Percentiles rank a stretch among this genome's conserved stretches.
These are phyloP conservation scores for Diorhabda carinulata DNA, from an alignment of 1,140 invertebrate genomes.

Conservation along the genomic window DNA sequence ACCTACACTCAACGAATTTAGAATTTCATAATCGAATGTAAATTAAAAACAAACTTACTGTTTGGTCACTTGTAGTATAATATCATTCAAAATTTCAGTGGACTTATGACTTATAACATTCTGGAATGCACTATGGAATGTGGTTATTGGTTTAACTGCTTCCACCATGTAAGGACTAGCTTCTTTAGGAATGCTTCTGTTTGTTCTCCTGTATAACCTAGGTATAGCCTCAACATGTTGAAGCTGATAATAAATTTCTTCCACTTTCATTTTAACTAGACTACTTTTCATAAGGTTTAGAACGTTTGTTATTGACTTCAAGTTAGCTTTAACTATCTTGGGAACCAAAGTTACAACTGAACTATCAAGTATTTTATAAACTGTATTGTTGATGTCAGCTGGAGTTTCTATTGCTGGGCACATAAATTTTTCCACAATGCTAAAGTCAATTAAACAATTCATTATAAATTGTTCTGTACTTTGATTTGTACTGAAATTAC, in stretches of 20 bases:
- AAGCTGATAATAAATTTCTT: conserved; percentile 56
- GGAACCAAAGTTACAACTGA: conserved; percentile 27
- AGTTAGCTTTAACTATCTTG: conserved; percentile 34
- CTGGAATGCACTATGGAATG: conserved; percentile 59
- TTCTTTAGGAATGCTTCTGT: conserved; percentile 77
- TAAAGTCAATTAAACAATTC: conserved; percentile 36
- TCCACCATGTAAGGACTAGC: conserved; percentile 73
- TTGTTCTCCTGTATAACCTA: conserved; percentile 86
- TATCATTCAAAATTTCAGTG: conserved; percentile 26
- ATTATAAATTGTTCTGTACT: conserved; percentile 34
- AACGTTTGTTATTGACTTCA: conserved; percentile 52
- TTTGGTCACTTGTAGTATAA: conserved; percentile 31
- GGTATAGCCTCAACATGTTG: conserved; percentile 88
- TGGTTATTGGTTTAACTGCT: conserved; percentile 59
- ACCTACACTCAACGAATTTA: no score
- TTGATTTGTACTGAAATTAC: conserved; percentile 12
- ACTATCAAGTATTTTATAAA: conserved; percentile 34
- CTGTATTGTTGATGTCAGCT: conserved; percentile 26
- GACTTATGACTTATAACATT: conserved; percentile 44
- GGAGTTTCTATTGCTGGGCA: conserved; percentile 21
- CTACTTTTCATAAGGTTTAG: conserved; percentile 49
- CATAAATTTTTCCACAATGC: conserved; percentile 28
- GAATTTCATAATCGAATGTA: no score
- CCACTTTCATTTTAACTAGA: conserved; percentile 52
- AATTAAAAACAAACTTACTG: conserved; percentile 26